Evolutionary conservation across 2,113 vertebrate genomes (phyloP).

Genomic region (Pteropus alecto): DNA sequence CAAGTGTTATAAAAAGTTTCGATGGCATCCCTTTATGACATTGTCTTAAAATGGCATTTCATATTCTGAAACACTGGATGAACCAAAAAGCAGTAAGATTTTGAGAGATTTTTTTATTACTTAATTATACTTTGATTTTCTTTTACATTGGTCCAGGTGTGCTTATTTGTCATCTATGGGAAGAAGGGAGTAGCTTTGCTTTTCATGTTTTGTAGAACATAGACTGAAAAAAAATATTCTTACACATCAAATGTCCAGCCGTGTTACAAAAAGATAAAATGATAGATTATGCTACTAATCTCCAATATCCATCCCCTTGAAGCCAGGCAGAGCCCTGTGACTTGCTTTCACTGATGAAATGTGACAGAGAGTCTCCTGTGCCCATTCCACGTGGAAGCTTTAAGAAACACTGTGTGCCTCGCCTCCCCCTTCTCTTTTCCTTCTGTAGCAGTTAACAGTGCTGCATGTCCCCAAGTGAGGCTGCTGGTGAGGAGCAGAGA

Average conservation of each 20-base stretch:
- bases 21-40: neutral
- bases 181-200: neutral
- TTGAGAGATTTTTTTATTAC: neutral
- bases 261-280: neutral
- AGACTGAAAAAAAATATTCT: neutral
- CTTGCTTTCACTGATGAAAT: neutral
- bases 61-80: neutral
- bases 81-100: conserved; percentile 35
- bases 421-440: neutral
- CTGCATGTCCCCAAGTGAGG: neutral
- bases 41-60: conserved; percentile 40
- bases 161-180: neutral
- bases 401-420: neutral
- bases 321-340: neutral
- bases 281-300: neutral
- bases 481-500: neutral
- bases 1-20: neutral
- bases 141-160: neutral
- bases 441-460: neutral
- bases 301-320: neutral
- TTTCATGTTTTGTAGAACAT: neutral
- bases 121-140: neutral
- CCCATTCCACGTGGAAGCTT: neutral
- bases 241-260: neutral
- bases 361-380: no score